Conservation (phyloP, 2,888 invertebrate genomes). For the Atrina japonica region DNA sequence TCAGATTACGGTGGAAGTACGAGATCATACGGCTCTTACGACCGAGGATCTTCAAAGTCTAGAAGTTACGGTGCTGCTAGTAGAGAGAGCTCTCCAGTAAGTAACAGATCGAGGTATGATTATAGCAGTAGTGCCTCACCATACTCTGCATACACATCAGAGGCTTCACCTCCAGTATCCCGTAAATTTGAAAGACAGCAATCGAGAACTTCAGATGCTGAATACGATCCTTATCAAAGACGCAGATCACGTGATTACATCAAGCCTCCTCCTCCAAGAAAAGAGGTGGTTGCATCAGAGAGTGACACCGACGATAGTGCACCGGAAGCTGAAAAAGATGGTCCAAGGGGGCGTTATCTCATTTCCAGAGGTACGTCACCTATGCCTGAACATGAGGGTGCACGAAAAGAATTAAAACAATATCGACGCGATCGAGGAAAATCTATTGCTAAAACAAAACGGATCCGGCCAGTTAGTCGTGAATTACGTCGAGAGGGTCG, state of each 20-base stretch:
- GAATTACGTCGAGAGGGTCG: constrained; percentile 53
- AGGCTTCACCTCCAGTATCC: constrained; percentile 62
- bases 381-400: constrained; percentile 65
- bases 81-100: constrained; percentile 72
- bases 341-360: constrained; percentile 62
- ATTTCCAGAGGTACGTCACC: constrained; percentile 77
- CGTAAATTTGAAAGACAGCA: constrained; percentile 62
- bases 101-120: constrained; percentile 68
- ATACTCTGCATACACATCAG: constrained; percentile 69
- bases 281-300: constrained; percentile 48
- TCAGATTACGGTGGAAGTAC: constrained; percentile 75
- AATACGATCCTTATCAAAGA: constrained; percentile 24
- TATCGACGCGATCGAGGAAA: constrained; percentile 54
- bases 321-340: constrained; percentile 72
- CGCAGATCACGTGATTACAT: constrained; percentile 38
- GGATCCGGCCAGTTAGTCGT: constrained; percentile 62
- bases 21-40: constrained; percentile 71
- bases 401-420: constrained; percentile 53
- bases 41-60: constrained; percentile 67
- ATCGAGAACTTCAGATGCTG: constrained; percentile 61
- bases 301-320: constrained; percentile 72
- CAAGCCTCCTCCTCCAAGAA: constrained; percentile 48
- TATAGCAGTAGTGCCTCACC: constrained; percentile 73
- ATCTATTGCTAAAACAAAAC: constrained; percentile 67
- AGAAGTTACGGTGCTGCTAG: constrained; percentile 68